Conservation (phyloP, 2,888 invertebrate species). For the Eupithecia abbreviata region DNA sequence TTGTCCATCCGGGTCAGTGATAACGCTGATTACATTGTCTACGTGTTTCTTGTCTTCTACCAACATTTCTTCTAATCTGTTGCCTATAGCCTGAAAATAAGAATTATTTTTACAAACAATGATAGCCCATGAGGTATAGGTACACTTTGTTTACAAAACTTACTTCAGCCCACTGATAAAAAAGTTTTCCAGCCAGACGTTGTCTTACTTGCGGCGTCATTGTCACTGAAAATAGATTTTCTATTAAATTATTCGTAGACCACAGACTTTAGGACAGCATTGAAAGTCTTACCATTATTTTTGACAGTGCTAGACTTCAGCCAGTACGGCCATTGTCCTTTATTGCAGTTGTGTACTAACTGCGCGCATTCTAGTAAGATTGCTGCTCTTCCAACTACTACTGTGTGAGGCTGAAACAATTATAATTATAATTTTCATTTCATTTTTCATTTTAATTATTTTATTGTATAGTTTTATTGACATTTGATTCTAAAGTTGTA, state of each 20-base stretch:
- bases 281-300: constrained; percentile 62
- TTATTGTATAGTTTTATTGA: too few relatives aligned
- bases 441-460: too few relatives aligned
- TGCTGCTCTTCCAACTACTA: constrained; percentile 95
- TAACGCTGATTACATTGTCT: constrained; percentile 86
- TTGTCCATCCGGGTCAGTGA: constrained; percentile 90
- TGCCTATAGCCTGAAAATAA: constrained; percentile 87
- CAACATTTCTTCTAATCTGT: constrained; percentile 95
- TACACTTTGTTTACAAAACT: constrained; percentile 42
- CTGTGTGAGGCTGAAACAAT: constrained; percentile 91
- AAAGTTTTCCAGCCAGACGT: constrained; percentile 97
- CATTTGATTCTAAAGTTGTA: too few relatives aligned
- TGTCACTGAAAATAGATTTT: constrained; percentile 58
- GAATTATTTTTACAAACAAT: not conserved
- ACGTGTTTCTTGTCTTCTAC: constrained; percentile 90
- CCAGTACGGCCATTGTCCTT: constrained; percentile 99
- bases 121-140: not conserved
- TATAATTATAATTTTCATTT: not conserved
- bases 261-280: not conserved
- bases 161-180: constrained; percentile 98
- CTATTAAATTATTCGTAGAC: not conserved
- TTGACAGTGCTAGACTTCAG: constrained; percentile 90
- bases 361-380: constrained; percentile 97
- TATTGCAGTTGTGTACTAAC: constrained; percentile 98
- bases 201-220: constrained; percentile 75